phyloP scores from a whole-genome alignment of 2,113 vertebrate genomes.

The Tachysurus fulvidraco region DNA sequence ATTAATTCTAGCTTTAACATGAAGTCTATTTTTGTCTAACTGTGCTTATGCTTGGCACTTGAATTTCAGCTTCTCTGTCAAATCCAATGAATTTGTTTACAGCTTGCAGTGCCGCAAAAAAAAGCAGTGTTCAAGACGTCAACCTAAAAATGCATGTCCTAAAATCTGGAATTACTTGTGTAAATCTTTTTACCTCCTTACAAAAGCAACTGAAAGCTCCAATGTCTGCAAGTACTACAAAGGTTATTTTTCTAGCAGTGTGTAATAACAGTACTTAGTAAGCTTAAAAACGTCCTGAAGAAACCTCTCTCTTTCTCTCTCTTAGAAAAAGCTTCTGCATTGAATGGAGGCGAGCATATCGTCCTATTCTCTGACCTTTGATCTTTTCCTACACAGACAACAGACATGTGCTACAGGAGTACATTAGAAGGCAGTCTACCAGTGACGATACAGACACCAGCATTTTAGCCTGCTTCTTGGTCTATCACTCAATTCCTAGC shows the following conservation, averaged over 20 bases:
- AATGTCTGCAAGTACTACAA: background rate
- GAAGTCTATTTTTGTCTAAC: too few relatives aligned
- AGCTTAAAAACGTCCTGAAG: background rate
- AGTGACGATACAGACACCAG: conserved; percentile 69
- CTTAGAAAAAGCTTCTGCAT: background rate
- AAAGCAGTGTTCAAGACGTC: background rate
- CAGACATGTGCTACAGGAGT: conserved; percentile 76
- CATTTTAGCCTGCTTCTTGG: conserved; percentile 88
- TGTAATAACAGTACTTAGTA: background rate
- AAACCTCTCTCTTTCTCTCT: background rate
- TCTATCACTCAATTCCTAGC: conserved; percentile 87
- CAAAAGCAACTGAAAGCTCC: background rate
- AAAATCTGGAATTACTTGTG: background rate
- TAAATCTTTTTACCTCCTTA: background rate
- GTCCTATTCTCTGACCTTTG: background rate
- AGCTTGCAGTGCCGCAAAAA: background rate
- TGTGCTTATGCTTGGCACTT: background rate
- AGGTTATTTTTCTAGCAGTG: background rate
- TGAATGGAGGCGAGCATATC: background rate
- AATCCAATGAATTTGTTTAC: background rate
- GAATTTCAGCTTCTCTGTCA: background rate
- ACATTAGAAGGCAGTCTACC: conserved; percentile 75
- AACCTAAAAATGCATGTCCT: background rate
- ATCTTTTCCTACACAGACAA: conserved; percentile 70
- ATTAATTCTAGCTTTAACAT: too few relatives aligned